Conservation (phyloP, 2,888 invertebrate species). For the Nemapogon koenigi region DNA sequence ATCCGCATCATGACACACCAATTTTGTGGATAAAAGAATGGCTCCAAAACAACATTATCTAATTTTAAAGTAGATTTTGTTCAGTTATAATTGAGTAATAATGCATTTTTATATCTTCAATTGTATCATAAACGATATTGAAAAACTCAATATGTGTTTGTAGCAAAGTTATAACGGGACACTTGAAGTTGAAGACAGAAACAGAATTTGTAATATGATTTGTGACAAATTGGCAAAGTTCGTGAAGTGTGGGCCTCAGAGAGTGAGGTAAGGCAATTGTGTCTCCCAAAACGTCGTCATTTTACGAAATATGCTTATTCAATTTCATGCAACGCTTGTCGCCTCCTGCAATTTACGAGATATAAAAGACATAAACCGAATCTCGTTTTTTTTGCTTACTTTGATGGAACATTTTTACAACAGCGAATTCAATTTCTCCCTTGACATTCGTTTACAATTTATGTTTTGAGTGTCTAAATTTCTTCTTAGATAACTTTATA, state of each 20-base stretch:
- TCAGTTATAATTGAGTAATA: no score
- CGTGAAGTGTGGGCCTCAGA: constrained; percentile 51
- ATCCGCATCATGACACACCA: no score
- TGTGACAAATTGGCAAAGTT: constrained; percentile 62
- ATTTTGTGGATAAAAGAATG: no score
- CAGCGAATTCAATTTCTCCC: constrained; percentile 59
- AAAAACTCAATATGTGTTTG: no score
- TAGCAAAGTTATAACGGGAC: no score
- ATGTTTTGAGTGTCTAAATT: constrained; percentile 29
- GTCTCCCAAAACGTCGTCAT: constrained; percentile 63
- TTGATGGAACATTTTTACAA: constrained; percentile 62
- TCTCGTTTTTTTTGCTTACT: constrained; percentile 65
- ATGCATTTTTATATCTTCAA: no score
- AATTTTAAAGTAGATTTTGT: no score
- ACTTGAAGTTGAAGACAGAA: no score
- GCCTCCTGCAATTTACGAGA: constrained; percentile 66
- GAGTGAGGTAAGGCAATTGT: constrained; percentile 67
- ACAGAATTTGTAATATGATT: constrained; percentile 56
- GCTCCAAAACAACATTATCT: no score
- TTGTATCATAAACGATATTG: no score
- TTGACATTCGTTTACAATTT: constrained; percentile 52
- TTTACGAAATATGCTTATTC: constrained; percentile 67
- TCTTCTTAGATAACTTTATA: constrained; percentile 7
- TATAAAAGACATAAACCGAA: constrained; percentile 66
- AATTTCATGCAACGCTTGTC: constrained; percentile 67